Base-by-base conservation (phyloP, 2,797 vertebrate genomes). In the Varecia variegata region DNA sequence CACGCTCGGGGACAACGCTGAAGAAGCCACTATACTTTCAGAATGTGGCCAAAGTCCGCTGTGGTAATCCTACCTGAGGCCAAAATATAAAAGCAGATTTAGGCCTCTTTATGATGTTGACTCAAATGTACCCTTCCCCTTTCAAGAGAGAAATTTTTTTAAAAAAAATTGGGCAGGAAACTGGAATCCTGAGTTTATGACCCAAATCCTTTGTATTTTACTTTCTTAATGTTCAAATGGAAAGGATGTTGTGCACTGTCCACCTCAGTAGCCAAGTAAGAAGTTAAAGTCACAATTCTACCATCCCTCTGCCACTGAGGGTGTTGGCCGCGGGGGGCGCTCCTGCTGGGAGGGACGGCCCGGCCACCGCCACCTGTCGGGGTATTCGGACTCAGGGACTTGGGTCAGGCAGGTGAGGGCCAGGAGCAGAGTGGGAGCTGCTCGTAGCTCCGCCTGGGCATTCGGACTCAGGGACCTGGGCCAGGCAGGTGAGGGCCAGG, bases 271-370 rank as follows among this genome's bases (percentile, higher is more conserved):
- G 17, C 56, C 8, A 9, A 11, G 9, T 25, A 3, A 21, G 21
- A 82, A 47, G 17, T 13, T 73, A 3, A 56, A n/a, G 8, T 45
- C 18, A 52, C 0, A 14, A 4, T 23, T 38, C 25, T n/a, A 4
- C 62, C 27, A 5, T 73, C 11, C 25, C 0, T n/a, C 12, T 11
- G 1, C 45, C 2, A 1, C 13, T 15, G 1, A 58, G 5, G 27
- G 4, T 70, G 40, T 23, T 7, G 32, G 43, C 43, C 43, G 10
- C 10, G 1, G 27, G 9, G 1, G 35, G 9, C 5, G 18, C 32
- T 50, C 38, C 17, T 7, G 32, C 30, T 62, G 13, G 21, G 27
- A 21, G 17, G 38, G n/a, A 10, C n/a, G 14, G 14, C 17, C 3
- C 17, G 27, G 11, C 70, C 4, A 14, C 38, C 23, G 6, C 5